These are phyloP conservation scores for Pedionomus torquatus DNA, from an alignment of 2,113 vertebrate species.

Conservation along the genomic window DNA sequence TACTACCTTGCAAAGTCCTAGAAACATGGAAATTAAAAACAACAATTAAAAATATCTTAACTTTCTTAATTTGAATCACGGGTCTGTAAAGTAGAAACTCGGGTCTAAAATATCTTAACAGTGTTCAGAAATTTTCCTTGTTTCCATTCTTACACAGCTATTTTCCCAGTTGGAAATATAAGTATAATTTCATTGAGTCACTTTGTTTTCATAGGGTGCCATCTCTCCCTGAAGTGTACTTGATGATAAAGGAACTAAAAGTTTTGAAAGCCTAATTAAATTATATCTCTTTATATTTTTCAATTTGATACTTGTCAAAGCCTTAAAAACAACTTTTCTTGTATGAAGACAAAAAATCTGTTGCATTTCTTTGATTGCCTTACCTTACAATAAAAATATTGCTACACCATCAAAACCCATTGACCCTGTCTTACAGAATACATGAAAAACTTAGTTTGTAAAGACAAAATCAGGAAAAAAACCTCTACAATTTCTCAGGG, in stretches of 20 bases:
- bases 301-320: not conserved
- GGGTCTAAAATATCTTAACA: not conserved
- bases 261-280: not conserved
- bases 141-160: not conserved
- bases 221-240: not conserved
- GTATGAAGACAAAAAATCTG: not conserved
- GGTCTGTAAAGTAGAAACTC: not conserved
- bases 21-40: not conserved
- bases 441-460: not conserved
- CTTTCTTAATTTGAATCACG: not conserved
- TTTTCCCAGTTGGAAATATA: not conserved
- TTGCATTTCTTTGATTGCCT: not conserved
- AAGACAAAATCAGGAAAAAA: not conserved
- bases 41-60: fast-evolving
- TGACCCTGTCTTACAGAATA: not conserved
- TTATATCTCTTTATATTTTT: not conserved
- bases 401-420: not conserved
- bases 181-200: not conserved
- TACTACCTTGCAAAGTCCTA: not conserved
- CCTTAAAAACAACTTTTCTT: not conserved
- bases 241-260: not conserved
- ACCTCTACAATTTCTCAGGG: not conserved
- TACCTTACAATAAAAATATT: not conserved
- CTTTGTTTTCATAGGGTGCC: not conserved
- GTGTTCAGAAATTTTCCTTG: not conserved